A percentile compares a stretch with the other conserved stretches of the same genome.
Conservation (phyloP, 2,888 invertebrate genomes). For the Drosophila trichaetosa region DNA sequence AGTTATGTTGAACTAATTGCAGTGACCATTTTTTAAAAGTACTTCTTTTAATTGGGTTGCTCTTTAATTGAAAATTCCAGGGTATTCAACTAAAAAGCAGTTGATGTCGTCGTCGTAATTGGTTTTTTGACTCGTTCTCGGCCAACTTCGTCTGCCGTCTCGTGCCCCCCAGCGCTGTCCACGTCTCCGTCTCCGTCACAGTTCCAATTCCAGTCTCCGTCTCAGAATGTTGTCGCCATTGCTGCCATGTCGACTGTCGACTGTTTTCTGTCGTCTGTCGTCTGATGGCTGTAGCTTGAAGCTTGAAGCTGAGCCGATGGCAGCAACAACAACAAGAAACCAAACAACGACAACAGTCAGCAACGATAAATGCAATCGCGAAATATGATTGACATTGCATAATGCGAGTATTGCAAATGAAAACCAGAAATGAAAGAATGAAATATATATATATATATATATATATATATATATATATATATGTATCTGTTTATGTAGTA, state of each 20-base stretch:
- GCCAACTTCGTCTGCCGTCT: not conserved
- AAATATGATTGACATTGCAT: slow-evolving; percentile 73
- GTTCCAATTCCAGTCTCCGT: slow-evolving; percentile 15
- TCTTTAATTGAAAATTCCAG: not conserved
- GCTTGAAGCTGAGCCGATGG: slow-evolving; percentile 30
- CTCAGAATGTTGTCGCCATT: slow-evolving; percentile 53
- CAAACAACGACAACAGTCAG: slow-evolving; percentile 23
- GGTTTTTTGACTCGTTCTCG: slow-evolving; percentile 20
- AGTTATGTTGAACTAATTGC: not conserved
- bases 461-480: slow-evolving; percentile 10
- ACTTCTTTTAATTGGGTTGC: not conserved
- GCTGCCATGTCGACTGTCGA: slow-evolving; percentile 42
- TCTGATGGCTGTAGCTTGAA: not conserved
- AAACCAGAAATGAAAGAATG: slow-evolving; percentile 2
- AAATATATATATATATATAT: slow-evolving; percentile 17
- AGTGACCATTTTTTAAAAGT: not conserved
- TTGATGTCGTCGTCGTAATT: not conserved
- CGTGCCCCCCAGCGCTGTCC: not conserved
- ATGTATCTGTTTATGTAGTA: too few species aligned
- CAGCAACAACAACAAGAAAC: slow-evolving; percentile 38
- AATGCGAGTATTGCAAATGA: slow-evolving; percentile 40
- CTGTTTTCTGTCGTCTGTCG: slow-evolving; percentile 41
- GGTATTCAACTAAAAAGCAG: not conserved
- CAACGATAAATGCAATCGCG: slow-evolving; percentile 64
- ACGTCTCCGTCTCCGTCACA: not conserved